These are phyloP conservation scores for Paraplagusia blochii DNA, from an alignment of 2,113 vertebrate genomes.

Conservation along the genomic window DNA sequence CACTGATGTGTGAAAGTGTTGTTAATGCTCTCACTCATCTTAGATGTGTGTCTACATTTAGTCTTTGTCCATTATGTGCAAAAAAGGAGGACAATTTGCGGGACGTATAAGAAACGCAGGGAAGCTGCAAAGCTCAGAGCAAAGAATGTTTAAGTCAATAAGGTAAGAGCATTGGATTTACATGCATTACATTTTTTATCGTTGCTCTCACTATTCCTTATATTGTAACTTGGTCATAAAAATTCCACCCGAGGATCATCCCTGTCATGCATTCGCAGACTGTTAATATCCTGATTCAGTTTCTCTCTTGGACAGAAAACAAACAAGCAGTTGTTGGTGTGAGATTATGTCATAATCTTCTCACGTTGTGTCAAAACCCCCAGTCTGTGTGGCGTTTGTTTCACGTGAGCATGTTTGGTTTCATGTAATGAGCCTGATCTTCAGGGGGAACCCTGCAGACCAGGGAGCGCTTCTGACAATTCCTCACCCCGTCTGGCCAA, in stretches of 20 bases:
- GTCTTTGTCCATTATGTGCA: too few relatives aligned
- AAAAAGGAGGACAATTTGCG: too few relatives aligned
- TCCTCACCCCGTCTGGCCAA: slow-evolving; percentile 56
- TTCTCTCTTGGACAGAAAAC: slow-evolving; percentile 51
- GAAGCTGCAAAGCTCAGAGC: too few relatives aligned
- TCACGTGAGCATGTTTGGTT: slow-evolving; percentile 59
- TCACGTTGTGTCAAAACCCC: slow-evolving; percentile 40
- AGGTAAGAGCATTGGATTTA: too few relatives aligned
- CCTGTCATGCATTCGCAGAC: slow-evolving; percentile 40
- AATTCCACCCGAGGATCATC: slow-evolving; percentile 43
- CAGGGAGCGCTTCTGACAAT: slow-evolving; percentile 42
- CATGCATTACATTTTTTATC: too few relatives aligned
- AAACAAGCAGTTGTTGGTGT: slow-evolving; percentile 36
- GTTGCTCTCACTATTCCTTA: background rate
- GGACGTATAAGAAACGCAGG: too few relatives aligned
- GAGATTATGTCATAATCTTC: slow-evolving; percentile 66
- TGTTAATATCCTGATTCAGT: slow-evolving; percentile 23
- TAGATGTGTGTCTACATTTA: too few relatives aligned
- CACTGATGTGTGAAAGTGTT: too few relatives aligned
- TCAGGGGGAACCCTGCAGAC: slow-evolving; percentile 49
- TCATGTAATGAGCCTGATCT: slow-evolving; percentile 49
- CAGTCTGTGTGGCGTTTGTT: slow-evolving; percentile 46
- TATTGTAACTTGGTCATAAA: slow-evolving; percentile 27
- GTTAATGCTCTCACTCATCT: too few relatives aligned
- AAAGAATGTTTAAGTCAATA: too few relatives aligned